Conservation (phyloP, 2,797 vertebrate species). For the Craterocephalus amniculus region DNA sequence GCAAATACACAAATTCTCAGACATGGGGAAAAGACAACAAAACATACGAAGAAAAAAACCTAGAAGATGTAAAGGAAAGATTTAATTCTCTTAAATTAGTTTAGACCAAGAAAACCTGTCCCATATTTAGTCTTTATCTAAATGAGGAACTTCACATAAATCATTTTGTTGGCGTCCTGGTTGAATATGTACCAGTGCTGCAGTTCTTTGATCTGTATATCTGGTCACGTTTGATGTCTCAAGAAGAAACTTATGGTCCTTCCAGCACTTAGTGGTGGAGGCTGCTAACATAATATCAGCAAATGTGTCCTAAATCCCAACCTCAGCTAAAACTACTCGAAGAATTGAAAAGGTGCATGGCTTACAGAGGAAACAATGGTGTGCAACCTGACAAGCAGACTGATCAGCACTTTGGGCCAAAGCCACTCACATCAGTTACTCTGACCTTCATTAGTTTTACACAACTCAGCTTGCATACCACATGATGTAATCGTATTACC, state of each 20-base stretch:
- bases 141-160: not conserved
- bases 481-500: conserved; percentile 60
- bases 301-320: not conserved
- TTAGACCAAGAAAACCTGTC: not conserved
- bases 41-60: no score
- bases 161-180: not conserved
- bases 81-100: no score
- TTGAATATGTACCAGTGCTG: not conserved
- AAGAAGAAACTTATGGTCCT: not conserved
- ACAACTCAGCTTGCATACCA: conserved; percentile 39
- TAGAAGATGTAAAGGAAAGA: no score
- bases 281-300: not conserved
- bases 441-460: conserved; percentile 56
- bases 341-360: not conserved
- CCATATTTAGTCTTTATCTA: not conserved
- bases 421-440: conserved; percentile 34
- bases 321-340: not conserved
- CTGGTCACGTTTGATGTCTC: not conserved
- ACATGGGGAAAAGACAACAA: not conserved
- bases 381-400: conserved; percentile 22
- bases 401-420: conserved; percentile 16
- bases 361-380: conserved; percentile 19
- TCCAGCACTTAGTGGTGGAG: not conserved
- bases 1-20: not conserved
- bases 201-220: not conserved